A percentile compares a stretch with the other conserved stretches of the same genome.
phyloP scores from a whole-genome alignment of 2,888 invertebrate species.

The Noctuana brunneofusca region DNA sequence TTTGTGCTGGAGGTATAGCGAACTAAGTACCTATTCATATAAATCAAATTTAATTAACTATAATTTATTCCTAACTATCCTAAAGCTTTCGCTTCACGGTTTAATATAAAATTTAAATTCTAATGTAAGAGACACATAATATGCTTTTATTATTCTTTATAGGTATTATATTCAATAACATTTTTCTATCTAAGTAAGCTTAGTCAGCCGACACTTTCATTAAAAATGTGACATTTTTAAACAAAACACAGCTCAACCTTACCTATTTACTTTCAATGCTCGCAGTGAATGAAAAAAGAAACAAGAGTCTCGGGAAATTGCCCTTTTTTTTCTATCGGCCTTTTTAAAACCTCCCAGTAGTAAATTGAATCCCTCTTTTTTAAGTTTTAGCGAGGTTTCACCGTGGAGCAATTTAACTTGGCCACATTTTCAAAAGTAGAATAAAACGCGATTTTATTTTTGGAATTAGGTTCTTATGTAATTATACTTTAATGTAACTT shows the following conservation, averaged over 20 bases:
- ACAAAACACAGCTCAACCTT: background rate
- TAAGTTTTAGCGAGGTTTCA: background rate
- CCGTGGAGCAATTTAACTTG: background rate
- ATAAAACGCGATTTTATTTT: background rate
- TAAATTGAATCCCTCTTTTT: conserved; percentile 7
- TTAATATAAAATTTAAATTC: no score
- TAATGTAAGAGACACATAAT: no score
- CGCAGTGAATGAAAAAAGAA: background rate
- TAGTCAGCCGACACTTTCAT: background rate
- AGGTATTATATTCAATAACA: no score
- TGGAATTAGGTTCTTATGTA: no score
- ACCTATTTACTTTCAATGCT: background rate
- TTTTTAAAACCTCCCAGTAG: background rate
- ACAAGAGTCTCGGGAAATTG: background rate
- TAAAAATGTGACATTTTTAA: background rate
- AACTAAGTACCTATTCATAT: no score
- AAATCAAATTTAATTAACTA: no score
- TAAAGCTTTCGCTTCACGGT: no score
- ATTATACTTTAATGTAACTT: no score
- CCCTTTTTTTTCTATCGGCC: background rate
- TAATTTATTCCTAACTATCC: no score
- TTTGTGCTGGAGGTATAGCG: no score
- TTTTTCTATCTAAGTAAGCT: no score
- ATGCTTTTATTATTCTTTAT: background rate
- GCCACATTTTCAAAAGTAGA: background rate